Evolutionary conservation across 2,797 vertebrate species (phyloP).

Genomic region (Lepus townsendii): DNA sequence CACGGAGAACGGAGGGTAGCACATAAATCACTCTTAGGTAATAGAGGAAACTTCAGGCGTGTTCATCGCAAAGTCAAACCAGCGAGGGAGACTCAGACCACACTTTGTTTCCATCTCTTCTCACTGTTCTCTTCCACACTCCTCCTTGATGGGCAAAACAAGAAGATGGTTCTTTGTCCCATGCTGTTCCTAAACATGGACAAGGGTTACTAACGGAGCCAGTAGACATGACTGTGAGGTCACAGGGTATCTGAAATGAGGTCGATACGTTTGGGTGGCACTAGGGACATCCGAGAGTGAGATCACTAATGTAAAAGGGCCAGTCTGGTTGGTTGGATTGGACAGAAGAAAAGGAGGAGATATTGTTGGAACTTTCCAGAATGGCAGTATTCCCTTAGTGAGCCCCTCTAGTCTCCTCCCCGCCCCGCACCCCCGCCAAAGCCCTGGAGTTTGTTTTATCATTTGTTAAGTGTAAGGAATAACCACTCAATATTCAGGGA

Average conservation of each 20-base stretch:
- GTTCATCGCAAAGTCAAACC: neutral
- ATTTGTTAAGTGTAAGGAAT: conserved; percentile 34
- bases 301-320: neutral
- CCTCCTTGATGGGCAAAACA: neutral
- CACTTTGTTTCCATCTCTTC: neutral
- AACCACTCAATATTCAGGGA: conserved; percentile 32
- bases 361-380: conserved; percentile 47
- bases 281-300: neutral
- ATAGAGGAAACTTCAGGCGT: neutral
- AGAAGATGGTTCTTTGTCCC: neutral
- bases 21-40: neutral
- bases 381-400: neutral
- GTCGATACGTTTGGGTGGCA: neutral
- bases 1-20: neutral
- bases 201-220: neutral
- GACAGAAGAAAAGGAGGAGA: neutral
- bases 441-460: conserved; percentile 57
- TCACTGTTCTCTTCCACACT: neutral
- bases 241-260: neutral
- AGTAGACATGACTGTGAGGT: no score
- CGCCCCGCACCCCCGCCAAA: neutral
- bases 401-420: neutral
- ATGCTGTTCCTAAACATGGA: neutral
- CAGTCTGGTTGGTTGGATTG: neutral
- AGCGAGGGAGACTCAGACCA: neutral